Conservation (phyloP, 1,140 invertebrate genomes). For the Drosophila ogumai region DNA sequence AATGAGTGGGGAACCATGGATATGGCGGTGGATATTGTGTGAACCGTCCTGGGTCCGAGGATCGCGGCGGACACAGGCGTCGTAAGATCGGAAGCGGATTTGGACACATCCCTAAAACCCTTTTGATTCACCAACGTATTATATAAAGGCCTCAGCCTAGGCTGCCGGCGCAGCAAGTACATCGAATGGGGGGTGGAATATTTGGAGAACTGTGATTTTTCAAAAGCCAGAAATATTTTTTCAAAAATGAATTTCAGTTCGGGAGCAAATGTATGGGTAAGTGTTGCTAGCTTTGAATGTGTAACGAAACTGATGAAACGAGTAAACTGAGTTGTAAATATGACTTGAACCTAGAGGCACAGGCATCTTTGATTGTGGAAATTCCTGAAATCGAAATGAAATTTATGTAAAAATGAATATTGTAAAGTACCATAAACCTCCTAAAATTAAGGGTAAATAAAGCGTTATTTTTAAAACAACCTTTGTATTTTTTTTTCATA, state of each 20-base stretch:
- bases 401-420: no score
- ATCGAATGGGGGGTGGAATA: conserved; percentile 25
- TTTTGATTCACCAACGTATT: neutral
- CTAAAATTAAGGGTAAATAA: no score
- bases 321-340: neutral
- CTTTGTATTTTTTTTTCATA: conserved; percentile 2
- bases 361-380: conserved; percentile 1
- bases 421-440: no score
- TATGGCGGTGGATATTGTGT: neutral
- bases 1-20: conserved; percentile 5
- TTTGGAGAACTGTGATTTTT: neutral
- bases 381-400: neutral
- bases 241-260: neutral
- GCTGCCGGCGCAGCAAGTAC: conserved; percentile 49
- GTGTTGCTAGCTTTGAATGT: conserved; percentile 10
- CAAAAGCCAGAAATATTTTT: neutral
- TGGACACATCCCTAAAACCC: conserved; percentile 15
- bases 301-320: conserved; percentile 16
- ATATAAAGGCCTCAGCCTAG: conserved; percentile 8
- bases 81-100: conserved; percentile 24
- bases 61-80: conserved; percentile 13
- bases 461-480: no score
- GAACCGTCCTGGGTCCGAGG: neutral
- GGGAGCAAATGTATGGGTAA: neutral
- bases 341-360: neutral